Evolutionary conservation across 2,113 vertebrate genomes (phyloP).

Genomic region (Chloropsis cyanopogon): DNA sequence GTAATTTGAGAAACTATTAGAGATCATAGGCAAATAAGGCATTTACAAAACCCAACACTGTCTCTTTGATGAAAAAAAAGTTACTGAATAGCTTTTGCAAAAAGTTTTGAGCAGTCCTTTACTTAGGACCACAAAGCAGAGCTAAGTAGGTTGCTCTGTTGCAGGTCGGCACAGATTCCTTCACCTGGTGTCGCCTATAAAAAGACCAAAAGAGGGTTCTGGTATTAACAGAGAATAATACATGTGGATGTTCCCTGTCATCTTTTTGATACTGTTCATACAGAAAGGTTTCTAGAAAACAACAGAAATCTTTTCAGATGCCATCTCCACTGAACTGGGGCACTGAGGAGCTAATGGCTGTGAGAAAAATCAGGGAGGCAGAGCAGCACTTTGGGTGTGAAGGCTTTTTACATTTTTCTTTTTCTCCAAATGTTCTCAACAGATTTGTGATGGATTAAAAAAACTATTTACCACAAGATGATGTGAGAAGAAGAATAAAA

Average conservation of each 20-base stretch:
- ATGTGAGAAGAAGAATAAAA: background rate
- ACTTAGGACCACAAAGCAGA: conserved; percentile 36
- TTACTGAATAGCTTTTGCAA: background rate
- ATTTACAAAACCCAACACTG: background rate
- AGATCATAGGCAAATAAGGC: background rate
- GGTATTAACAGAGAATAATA: conserved; percentile 18
- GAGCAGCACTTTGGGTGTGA: background rate
- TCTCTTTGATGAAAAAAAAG: background rate
- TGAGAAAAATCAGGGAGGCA: background rate
- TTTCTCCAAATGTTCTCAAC: background rate
- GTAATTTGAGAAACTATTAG: background rate
- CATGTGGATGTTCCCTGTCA: background rate
- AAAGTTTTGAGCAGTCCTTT: background rate
- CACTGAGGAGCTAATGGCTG: background rate
- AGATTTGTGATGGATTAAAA: background rate
- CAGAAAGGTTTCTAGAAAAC: conserved; percentile 27
- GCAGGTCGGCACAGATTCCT: conserved; percentile 26
- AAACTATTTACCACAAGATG: background rate
- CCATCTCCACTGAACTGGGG: background rate
- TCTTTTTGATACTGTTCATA: conserved; percentile 1
- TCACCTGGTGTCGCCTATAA: background rate
- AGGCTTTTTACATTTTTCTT: background rate
- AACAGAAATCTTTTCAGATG: conserved; percentile 16
- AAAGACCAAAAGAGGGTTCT: conserved; percentile 19
- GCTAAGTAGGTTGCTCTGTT: conserved; percentile 58